Percentiles rank a stretch among this genome's conserved stretches.
These are phyloP conservation scores for Odontesthes bonariensis DNA, from an alignment of 2,113 vertebrate genomes.

Conservation along the genomic window DNA sequence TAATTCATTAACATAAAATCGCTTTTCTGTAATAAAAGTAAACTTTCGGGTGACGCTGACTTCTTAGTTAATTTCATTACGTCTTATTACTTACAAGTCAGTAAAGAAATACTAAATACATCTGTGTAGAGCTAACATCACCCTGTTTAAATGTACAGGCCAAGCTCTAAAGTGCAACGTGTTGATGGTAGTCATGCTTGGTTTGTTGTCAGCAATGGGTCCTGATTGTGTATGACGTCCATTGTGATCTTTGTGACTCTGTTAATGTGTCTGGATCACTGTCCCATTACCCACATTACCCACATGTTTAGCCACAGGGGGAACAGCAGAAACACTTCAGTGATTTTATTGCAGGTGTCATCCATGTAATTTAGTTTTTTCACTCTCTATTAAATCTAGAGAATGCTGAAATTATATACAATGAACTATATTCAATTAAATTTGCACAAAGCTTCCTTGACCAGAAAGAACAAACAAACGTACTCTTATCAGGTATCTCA, in stretches of 20 bases:
- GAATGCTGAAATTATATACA: not conserved
- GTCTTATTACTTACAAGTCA: not conserved
- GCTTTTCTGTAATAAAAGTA: not conserved
- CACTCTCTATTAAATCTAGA: not conserved
- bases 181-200: not conserved
- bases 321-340: not conserved
- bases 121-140: not conserved
- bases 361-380: not conserved
- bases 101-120: not conserved
- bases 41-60: not conserved
- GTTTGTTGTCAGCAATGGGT: slow-evolving; percentile 6
- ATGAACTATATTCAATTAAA: slow-evolving; percentile 8
- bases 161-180: not conserved
- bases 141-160: too few species aligned
- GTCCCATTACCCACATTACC: slow-evolving; percentile 22
- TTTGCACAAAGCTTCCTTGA: slow-evolving; percentile 4
- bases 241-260: slow-evolving; percentile 6
- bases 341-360: slow-evolving; percentile 3
- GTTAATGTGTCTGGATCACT: not conserved
- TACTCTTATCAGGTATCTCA: slow-evolving; percentile 7
- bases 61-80: not conserved
- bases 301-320: slow-evolving; percentile 2
- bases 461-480: not conserved
- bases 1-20: not conserved
- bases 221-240: slow-evolving; percentile 1